These are phyloP conservation scores for Cinara cedri DNA, from an alignment of 2,888 invertebrate genomes.

Conservation along the genomic window DNA sequence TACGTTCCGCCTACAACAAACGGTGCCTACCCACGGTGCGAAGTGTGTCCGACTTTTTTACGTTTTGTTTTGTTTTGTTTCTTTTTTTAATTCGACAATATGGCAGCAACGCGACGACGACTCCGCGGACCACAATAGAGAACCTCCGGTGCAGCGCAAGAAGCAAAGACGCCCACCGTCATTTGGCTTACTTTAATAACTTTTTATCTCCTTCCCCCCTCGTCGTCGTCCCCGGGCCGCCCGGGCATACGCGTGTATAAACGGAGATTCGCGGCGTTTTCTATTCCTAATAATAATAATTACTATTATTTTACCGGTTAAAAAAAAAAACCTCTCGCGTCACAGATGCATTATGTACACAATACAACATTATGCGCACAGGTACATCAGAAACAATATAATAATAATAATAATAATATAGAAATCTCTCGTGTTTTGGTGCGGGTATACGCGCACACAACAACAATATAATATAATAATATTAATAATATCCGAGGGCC, in stretches of 20 bases:
- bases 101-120: not conserved
- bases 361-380: not conserved
- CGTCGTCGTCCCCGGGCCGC: too few relatives aligned
- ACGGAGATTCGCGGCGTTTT: conserved; percentile 13
- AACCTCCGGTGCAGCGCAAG: too few relatives aligned
- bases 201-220: too few relatives aligned
- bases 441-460: not conserved
- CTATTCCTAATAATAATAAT: not conserved
- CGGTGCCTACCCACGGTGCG: too few relatives aligned
- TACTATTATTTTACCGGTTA: conserved; percentile 29
- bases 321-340: not conserved
- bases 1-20: too few relatives aligned
- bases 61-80: too few relatives aligned
- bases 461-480: conserved; percentile 29
- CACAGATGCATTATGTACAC: too few relatives aligned
- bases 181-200: conserved; percentile 35
- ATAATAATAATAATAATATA: conserved; percentile 2
- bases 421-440: not conserved
- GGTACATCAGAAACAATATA: not conserved
- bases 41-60: too few relatives aligned
- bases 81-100: not conserved
- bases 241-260: not conserved
- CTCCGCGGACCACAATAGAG: too few relatives aligned
- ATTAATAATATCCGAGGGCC: conserved; percentile 24
- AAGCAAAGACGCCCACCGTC: conserved; percentile 40